Conservation (phyloP, 2,888 invertebrate species). For the Polydrusus pterygomalis region DNA sequence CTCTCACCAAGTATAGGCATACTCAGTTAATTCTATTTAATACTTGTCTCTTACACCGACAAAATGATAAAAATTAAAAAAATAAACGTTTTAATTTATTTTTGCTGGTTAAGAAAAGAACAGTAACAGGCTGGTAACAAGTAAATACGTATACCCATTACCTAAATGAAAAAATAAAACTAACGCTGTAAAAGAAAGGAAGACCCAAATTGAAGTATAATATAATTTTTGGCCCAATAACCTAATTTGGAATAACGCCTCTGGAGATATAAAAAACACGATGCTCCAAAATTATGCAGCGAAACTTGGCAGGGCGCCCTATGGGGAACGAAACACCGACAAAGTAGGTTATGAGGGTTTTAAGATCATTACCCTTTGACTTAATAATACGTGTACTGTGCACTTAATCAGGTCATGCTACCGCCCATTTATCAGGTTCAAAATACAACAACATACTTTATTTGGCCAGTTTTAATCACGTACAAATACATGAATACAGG, state of each 20-base stretch:
- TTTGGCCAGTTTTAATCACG: too few relatives aligned
- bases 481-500: too few relatives aligned
- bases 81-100: too few relatives aligned
- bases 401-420: conserved; percentile 21
- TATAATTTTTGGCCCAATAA: conserved; percentile 24
- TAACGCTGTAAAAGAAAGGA: not conserved
- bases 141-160: too few relatives aligned
- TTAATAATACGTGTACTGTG: conserved; percentile 16
- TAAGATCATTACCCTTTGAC: conserved; percentile 28
- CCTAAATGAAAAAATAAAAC: not conserved
- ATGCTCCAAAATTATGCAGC: conserved; percentile 22
- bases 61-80: too few relatives aligned
- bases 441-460: conserved; percentile 10
- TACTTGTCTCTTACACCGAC: too few relatives aligned
- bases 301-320: conserved; percentile 23
- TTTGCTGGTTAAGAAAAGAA: too few relatives aligned
- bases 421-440: conserved; percentile 10
- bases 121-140: too few relatives aligned
- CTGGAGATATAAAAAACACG: conserved; percentile 20
- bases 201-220: not conserved
- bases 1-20: too few relatives aligned
- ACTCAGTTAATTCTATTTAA: too few relatives aligned
- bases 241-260: conserved; percentile 13
- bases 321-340: conserved; percentile 9
- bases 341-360: conserved; percentile 22